Evolutionary conservation across 1,140 invertebrate genomes (phyloP), one percentile per base, ranked within the genome.

Genomic region (Charaxes varanes): DNA sequence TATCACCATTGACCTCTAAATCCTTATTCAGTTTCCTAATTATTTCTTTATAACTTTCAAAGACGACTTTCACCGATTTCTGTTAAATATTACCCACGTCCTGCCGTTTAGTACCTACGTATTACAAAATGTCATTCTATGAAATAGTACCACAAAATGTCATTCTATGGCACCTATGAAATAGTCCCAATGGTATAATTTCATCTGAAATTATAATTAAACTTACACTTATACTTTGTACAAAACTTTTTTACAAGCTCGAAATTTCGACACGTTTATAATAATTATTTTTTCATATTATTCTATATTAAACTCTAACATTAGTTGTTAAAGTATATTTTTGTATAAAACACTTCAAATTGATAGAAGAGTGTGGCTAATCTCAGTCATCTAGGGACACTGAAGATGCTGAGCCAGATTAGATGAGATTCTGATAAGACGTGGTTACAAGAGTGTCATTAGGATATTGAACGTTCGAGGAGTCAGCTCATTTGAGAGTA

Each of bases 321-420:
- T 19, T 4, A 4, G 1, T 10, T 5, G 1, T 10, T 33, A 33
- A 19, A 19, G 17, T 33, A 4, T 2, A 7, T n/a, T 30, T 30
- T 30, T 3, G 6, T 6, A 11, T 4, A 11, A 33, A n/a, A 18
- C 6, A 18, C 8, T 19, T 31, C 18, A 14, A 19, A 19, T 17
- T 37, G 38, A 27, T 13, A 12, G 6, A 11, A 31, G 40, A 19
- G 44, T 41, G 41, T 44, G 48, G 37, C 32, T 36, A 45, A 52
- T 52, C 48, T 45, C 13, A 3, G 13, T n/a, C 31, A 36, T 30
- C 26, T n/a, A 28, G 18, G n/a, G n/a, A n/a, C n/a, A n/a, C n/a
- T 49, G 16, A 11, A 33, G 30, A 36, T 22, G 30, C 22, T 35
- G 47, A 16, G 15, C 28, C 24, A 16, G 34, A 50, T 50, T 43